Base-by-base conservation (phyloP, 2,797 vertebrate species). In the Ctenosaura bakeri region DNA sequence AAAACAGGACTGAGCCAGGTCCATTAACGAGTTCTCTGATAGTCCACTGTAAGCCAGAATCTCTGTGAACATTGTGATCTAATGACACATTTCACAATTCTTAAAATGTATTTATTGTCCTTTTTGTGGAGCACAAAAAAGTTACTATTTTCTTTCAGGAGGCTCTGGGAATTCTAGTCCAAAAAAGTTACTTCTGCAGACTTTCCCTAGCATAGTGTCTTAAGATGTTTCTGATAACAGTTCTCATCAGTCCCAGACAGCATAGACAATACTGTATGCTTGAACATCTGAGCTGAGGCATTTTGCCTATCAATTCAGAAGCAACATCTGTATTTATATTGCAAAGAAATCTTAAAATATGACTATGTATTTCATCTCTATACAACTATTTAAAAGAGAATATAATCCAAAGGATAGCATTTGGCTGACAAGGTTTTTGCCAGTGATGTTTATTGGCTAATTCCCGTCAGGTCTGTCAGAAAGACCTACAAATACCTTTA, bases 81-180 rank as follows among this genome's bases (percentile, higher is more conserved):
- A 56, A 46, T 42, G 24, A 14, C 32, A n/a, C 1, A 50, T 22
- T 0, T 0, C 50, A 1, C 82, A 62, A 6, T 42, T 88, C 12
- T 35, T 71, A 7, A 76, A 90, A 29, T 29, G 12, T 13, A n/a
- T 20, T 6, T 35, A 89, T 88, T 69, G 8, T 74, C 16, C 4
- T 73, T 59, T 77, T 26, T 20, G 56, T 66, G 71, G 80, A 90
- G 73, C 38, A 50, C 66, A 32, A 2, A 69, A 69, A 69, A 29
- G 9, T 69, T 69, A 69, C 10, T 2, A 29, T 69, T 66, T 69
- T 69, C 66, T 12, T 10, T 69, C 24, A 29, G 66, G 2, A 69
- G 8, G 32, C 12, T 69, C 26, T 69, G 26, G 66, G 12, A 69
- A 69, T 69, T 29, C 10, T 69, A 29, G 9, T 69, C 24, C 9